These are phyloP conservation scores for Oscheius sp. DNA, from an alignment of 2,888 invertebrate genomes.

Conservation along the genomic window DNA sequence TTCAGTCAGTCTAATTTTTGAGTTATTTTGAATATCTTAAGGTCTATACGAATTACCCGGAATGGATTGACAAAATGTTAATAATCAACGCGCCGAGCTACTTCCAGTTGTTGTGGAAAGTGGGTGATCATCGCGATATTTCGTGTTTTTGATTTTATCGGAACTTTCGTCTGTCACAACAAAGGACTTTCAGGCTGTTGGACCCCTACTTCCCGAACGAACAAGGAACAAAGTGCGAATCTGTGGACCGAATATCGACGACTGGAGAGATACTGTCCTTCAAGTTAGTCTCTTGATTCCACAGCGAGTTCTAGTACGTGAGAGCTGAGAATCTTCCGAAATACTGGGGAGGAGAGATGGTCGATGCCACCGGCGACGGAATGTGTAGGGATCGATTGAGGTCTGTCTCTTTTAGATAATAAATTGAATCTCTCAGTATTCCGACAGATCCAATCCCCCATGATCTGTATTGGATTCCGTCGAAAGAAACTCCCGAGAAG, in stretches of 20 bases:
- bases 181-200: conserved; percentile 38
- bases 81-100: conserved; percentile 61
- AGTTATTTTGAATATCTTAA: too few species aligned
- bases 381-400: conserved; percentile 53
- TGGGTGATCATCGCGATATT: not conserved
- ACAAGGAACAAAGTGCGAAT: conserved; percentile 58
- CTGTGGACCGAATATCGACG: conserved; percentile 40
- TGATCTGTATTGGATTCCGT: conserved; percentile 55
- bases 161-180: not conserved
- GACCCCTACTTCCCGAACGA: conserved; percentile 60
- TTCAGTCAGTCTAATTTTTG: too few species aligned
- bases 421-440: too few species aligned
- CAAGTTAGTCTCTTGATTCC: conserved; percentile 32
- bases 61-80: conserved; percentile 58
- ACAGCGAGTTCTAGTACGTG: conserved; percentile 38
- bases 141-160: not conserved
- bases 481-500: conserved; percentile 43
- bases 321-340: conserved; percentile 52
- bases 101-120: conserved; percentile 61
- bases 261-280: conserved; percentile 43
- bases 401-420: too few species aligned
- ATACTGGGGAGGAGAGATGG: conserved; percentile 59
- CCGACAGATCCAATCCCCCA: conserved; percentile 56
- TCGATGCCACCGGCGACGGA: conserved; percentile 53
- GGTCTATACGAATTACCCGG: conserved; percentile 62